These are phyloP conservation scores for Gisinianus flammeolus DNA, from an alignment of 2,888 invertebrate genomes.

Conservation along the genomic window DNA sequence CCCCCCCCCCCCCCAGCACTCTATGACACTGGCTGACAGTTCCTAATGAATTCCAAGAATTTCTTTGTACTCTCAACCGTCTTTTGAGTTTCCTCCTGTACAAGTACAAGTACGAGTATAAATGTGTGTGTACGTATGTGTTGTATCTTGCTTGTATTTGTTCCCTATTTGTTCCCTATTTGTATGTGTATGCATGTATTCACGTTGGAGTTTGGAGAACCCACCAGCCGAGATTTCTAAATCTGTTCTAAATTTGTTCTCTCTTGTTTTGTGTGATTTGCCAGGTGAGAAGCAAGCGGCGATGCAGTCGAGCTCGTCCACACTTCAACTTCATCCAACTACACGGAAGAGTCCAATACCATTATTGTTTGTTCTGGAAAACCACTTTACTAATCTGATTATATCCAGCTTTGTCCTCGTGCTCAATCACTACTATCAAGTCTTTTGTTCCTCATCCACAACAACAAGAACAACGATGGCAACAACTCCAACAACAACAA, in stretches of 20 bases:
- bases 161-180: background rate
- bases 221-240: background rate
- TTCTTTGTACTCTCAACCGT: background rate
- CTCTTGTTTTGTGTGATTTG: slow-evolving; percentile 31
- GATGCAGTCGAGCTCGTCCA: slow-evolving; percentile 48
- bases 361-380: background rate
- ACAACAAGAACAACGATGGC: background rate
- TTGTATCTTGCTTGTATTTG: background rate
- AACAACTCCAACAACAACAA: background rate
- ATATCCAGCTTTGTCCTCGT: slow-evolving; percentile 21
- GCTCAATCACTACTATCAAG: slow-evolving; percentile 21
- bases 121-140: background rate
- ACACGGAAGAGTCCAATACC: slow-evolving; percentile 1
- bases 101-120: background rate
- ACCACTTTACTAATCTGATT: slow-evolving; percentile 30
- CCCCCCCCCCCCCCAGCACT: background rate
- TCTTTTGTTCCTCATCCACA: background rate
- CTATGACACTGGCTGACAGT: slow-evolving; percentile 7
- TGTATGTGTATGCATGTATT: background rate
- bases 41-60: slow-evolving; percentile 5
- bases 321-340: background rate
- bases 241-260: slow-evolving; percentile 7
- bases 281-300: slow-evolving; percentile 56
- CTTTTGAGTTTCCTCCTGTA: background rate
- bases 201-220: background rate